Percentiles rank a stretch among this genome's conserved stretches.
Evolutionary conservation across 1,140 invertebrate species (phyloP).

Genomic region (Brachionus manjavacas): DNA sequence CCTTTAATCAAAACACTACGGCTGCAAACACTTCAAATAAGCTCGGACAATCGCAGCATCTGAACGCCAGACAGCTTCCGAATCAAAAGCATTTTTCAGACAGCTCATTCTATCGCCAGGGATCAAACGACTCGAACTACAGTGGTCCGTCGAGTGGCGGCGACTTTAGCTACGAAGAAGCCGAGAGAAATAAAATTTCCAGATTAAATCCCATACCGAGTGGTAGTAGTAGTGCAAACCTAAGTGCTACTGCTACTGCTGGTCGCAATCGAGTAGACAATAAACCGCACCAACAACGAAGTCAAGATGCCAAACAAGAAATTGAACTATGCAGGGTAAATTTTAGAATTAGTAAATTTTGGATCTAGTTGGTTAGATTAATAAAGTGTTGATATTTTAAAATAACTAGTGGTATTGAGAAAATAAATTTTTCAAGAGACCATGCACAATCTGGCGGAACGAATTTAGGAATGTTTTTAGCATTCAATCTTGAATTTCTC

Average conservation of each 20-base stretch:
- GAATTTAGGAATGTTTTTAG: too few relatives aligned
- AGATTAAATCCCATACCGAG: slow-evolving; percentile 2
- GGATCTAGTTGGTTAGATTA: too few relatives aligned
- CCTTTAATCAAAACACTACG: slow-evolving; percentile 17
- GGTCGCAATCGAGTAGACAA: background rate
- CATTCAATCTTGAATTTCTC: too few relatives aligned
- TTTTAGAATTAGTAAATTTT: background rate
- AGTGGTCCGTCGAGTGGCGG: slow-evolving; percentile 37
- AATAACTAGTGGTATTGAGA: too few relatives aligned
- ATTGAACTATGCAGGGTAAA: slow-evolving; percentile 31
- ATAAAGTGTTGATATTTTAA: too few relatives aligned
- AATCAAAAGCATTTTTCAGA: background rate
- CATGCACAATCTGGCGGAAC: too few relatives aligned
- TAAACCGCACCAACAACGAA: slow-evolving; percentile 35
- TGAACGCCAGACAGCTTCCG: background rate
- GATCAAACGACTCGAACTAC: slow-evolving; percentile 41
- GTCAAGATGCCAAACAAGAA: slow-evolving; percentile 32
- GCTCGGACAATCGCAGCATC: background rate
- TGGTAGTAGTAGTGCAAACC: slow-evolving; percentile 27
- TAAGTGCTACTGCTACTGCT: slow-evolving; percentile 28
- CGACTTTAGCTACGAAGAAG: slow-evolving; percentile 33
- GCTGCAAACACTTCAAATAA: background rate
- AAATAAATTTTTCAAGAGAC: too few relatives aligned
- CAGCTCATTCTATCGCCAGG: slow-evolving; percentile 10
- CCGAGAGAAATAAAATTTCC: slow-evolving; percentile 17